Evolutionary conservation across 2,797 vertebrate species (phyloP).

Genomic region (Melopsittacus undulatus): DNA sequence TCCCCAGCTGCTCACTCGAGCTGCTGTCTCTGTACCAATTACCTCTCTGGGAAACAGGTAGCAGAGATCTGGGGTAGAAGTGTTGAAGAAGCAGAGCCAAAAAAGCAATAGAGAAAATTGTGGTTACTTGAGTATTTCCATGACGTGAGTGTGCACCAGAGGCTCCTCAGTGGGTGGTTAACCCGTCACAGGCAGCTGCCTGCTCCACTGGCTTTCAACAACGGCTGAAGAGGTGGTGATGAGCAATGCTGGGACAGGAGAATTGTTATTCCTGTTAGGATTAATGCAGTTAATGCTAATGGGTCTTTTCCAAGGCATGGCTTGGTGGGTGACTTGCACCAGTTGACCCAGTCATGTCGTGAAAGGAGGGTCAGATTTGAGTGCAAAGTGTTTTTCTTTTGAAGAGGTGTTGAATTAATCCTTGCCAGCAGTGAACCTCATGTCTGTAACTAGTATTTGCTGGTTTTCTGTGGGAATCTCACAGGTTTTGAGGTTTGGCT

Average conservation of each 20-base stretch:
- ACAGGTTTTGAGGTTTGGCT: slow-evolving; percentile 29
- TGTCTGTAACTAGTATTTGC: not conserved
- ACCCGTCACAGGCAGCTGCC: slow-evolving; percentile 11
- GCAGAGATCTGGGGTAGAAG: slow-evolving; percentile 9
- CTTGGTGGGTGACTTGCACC: not conserved
- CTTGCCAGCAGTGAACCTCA: not conserved
- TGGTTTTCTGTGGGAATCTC: not conserved
- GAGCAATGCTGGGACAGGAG: not conserved
- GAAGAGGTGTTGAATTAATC: not conserved
- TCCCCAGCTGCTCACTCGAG: accelerated
- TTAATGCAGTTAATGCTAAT: not conserved
- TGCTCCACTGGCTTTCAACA: not conserved
- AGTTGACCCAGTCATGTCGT: accelerated
- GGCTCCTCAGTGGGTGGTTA: slow-evolving; percentile 33
- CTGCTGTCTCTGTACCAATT: not conserved
- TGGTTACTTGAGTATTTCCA: slow-evolving; percentile 66
- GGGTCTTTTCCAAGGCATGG: not conserved
- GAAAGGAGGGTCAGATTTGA: not conserved
- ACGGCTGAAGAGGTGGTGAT: accelerated
- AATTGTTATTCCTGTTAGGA: accelerated
- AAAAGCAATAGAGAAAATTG: slow-evolving; percentile 44
- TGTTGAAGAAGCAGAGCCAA: slow-evolving; percentile 4
- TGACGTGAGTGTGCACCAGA: slow-evolving; percentile 35
- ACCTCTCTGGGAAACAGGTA: slow-evolving; percentile 18
- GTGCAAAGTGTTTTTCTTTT: not conserved